Conservation (phyloP, 2,113 vertebrate species). For the Brevimyrus niger region DNA sequence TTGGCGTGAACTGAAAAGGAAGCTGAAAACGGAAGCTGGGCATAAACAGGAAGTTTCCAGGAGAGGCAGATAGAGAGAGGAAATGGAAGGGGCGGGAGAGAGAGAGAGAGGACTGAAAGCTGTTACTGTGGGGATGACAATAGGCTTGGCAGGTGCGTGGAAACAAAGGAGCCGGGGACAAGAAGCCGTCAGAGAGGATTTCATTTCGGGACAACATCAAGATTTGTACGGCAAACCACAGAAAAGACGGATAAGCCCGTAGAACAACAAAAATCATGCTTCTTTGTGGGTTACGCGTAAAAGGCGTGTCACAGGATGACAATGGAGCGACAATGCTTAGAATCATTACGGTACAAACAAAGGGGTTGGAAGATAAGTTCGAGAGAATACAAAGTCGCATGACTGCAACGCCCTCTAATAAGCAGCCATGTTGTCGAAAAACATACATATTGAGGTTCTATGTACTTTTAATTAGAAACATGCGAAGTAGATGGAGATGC, state of each 20-base stretch:
- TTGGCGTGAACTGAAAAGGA: conserved; percentile 38
- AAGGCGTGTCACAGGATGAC: background rate
- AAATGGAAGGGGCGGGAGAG: conserved; percentile 53
- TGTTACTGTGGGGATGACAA: conserved; percentile 46
- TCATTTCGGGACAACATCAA: background rate
- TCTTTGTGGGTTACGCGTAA: background rate
- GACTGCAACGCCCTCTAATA: background rate
- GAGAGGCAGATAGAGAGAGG: conserved; percentile 59
- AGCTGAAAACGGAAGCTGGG: conserved; percentile 54
- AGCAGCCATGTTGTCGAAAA: background rate
- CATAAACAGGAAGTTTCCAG: conserved; percentile 67
- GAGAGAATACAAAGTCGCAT: background rate
- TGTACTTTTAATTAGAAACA: background rate
- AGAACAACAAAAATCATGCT: background rate
- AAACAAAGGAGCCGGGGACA: conserved; percentile 24
- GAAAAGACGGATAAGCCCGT: background rate
- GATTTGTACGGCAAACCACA: background rate
- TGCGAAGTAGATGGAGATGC: background rate
- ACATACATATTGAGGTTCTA: background rate
- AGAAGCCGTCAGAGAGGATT: background rate
- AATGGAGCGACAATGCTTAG: background rate
- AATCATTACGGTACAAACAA: background rate
- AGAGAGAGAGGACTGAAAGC: conserved; percentile 53
- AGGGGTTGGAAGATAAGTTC: background rate
- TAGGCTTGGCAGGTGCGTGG: conserved; percentile 60